Base-by-base conservation (phyloP, 2,888 invertebrate species). In the Deilephila elpenor region DNA sequence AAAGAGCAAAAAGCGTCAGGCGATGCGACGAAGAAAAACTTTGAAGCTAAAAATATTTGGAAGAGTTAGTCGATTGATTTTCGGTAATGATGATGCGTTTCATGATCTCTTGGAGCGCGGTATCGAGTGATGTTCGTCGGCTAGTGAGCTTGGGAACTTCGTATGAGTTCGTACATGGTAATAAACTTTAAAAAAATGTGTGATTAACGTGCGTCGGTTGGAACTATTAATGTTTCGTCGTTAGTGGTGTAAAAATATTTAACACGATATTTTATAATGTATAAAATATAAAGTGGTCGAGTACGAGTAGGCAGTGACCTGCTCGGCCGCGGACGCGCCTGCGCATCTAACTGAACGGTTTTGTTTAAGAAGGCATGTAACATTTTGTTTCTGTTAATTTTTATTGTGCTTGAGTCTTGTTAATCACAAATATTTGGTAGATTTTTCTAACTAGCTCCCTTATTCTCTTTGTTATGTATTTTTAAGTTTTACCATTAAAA, bases 391-490 rank as follows among this genome's bases (percentile, higher is more conserved):
- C 88, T 91, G 90, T 93, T 92, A 85, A 90, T 90, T 89, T 91
- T 92, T 90, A 89, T 88, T 85, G 86, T 86, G 90, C 92, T 92
- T 91, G 89, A 88, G 87, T 91, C 91, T 91, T 91, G 91, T 91
- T 92, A 90, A 91, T 92, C 91, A 91, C 89, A 90, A 89, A 89
- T 87, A 89, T 87, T 89, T 88, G 87, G 84, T 91, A 91, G 87
- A 87, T 88, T 88, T 88, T 88, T 89, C 88, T 91, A 88, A 91
- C 88, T 91, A 91, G 87, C 90, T 87, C 89, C 89, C 89, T 89
- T 86, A 88, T 86, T 90, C 88, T 93, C 91, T 89, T 94, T 94
- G 94, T 94, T 94, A 94, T 90, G 89, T 94, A 93, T 91, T 93
- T 93, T 91, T 93, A 93, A 93, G 93, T 91, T 91, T 89, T 91